phyloP scores from a whole-genome alignment of 1,140 invertebrate genomes.

The Musca vetustissima region DNA sequence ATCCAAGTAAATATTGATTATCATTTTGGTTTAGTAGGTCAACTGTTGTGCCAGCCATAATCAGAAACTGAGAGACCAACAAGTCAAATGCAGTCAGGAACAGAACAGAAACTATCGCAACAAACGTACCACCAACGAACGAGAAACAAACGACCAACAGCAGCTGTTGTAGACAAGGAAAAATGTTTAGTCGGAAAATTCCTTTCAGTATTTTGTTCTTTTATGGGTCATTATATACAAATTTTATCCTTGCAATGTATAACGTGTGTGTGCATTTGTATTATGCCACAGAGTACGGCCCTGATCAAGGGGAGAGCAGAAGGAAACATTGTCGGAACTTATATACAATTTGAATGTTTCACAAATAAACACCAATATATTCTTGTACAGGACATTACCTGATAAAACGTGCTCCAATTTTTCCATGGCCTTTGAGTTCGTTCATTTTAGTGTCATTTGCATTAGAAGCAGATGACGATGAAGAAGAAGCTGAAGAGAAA shows the following conservation, averaged over 20 bases:
- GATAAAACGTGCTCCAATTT: slow-evolving; percentile 16
- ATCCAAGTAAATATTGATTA: slow-evolving; percentile 20
- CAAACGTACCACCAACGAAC: no score
- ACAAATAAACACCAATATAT: slow-evolving; percentile 17
- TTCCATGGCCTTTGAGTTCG: not conserved
- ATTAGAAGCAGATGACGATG: not conserved
- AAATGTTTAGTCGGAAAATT: no score
- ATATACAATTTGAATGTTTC: slow-evolving; percentile 1
- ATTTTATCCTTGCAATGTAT: slow-evolving; percentile 12
- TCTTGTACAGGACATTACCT: slow-evolving; percentile 6
- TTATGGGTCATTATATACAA: slow-evolving; percentile 15
- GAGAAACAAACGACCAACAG: no score
- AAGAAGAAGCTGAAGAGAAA: not conserved
- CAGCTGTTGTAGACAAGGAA: no score
- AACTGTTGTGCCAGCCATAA: not conserved
- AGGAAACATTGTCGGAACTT: no score
- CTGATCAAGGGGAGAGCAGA: no score
- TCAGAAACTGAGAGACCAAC: no score
- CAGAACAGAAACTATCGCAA: no score
- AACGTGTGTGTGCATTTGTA: no score
- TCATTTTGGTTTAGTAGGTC: slow-evolving; percentile 20
- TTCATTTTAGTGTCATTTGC: not conserved
- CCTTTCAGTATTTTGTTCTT: not conserved
- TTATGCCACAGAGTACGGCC: no score
- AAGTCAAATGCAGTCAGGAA: no score